Evolutionary conservation across 2,888 invertebrate species (phyloP).

Genomic region (Ommatoiulus sabulosus): DNA sequence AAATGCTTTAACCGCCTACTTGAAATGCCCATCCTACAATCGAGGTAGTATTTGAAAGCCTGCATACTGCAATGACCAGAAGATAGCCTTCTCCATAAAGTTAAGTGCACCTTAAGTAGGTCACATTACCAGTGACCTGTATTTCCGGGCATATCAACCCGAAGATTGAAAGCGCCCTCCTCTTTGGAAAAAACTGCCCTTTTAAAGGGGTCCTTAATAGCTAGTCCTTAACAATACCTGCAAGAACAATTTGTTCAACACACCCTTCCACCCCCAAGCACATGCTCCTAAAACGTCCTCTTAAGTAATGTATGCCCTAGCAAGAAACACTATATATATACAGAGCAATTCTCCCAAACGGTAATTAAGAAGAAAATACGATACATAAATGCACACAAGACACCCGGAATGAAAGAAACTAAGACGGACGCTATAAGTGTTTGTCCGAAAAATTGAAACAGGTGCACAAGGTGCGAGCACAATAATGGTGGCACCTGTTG

Average conservation of each 20-base stretch:
- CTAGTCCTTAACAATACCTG: background rate
- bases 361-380: background rate
- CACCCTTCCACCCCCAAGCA: background rate
- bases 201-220: background rate
- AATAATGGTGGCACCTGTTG: constrained; percentile 51
- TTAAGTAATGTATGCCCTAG: background rate
- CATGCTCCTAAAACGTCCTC: background rate
- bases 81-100: background rate
- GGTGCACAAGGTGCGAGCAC: background rate
- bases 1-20: background rate
- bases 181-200: background rate
- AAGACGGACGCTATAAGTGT: background rate
- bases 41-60: background rate
- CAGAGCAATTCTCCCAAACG: background rate
- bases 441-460: background rate
- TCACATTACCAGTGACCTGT: background rate
- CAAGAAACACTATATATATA: background rate
- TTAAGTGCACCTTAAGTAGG: constrained; percentile 31
- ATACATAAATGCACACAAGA: background rate
- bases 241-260: background rate
- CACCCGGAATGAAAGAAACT: background rate
- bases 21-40: background rate
- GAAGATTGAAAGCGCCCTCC: background rate
- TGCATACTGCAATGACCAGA: background rate
- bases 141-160: background rate